Evolutionary conservation across 2,797 vertebrate genomes (phyloP), one percentile per base, ranked within the genome.

Genomic region (Streptopelia turtur): DNA sequence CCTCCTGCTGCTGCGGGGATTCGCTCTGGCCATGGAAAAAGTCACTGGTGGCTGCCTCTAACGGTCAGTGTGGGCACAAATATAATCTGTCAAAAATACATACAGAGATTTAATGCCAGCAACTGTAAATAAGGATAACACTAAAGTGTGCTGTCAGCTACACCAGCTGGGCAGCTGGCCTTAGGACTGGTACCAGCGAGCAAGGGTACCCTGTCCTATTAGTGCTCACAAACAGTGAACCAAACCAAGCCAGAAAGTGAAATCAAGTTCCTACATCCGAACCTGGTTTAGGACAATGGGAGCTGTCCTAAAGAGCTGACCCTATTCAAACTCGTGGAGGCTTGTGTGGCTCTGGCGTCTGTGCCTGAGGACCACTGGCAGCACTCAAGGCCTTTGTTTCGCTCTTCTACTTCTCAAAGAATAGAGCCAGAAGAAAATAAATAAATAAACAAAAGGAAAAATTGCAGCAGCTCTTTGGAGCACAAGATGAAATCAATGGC

Each of bases 321-420:
- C 41, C 70, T 80, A 50, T 87, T 87, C 63, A 86, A 83, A 64
- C 37, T 70, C 69, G 41, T 0, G 3, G 39, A 91, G 31, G 43
- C 47, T 47, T 92, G 45, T 78, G 76, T 41, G 77, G 53, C 87
- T 84, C 74, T 70, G 72, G 65, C 47, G 55, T 70, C 75, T 94
- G 50, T 86, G 79, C 87, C 80, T 74, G 85, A 93, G 85, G 83
- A 96, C 52, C 80, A 84, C 85, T 94, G 96, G 93, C 94, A 96
- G 65, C 63, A 75, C 31, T 70, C 85, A 53, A 3, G 0, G 59
- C 14, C 70, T 95, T 93, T 96, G 95, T 96, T 95, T 95, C 3
- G 3, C 37, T 86, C 72, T 78, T 88, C 55, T 64, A 12, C 80
- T 79, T 90, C 72, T 59, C 83, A 91, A 88, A 94, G 86, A 95